These are phyloP conservation scores for Pteronotus mesoamericanus DNA, from an alignment of 2,797 vertebrate species.

Conservation along the genomic window DNA sequence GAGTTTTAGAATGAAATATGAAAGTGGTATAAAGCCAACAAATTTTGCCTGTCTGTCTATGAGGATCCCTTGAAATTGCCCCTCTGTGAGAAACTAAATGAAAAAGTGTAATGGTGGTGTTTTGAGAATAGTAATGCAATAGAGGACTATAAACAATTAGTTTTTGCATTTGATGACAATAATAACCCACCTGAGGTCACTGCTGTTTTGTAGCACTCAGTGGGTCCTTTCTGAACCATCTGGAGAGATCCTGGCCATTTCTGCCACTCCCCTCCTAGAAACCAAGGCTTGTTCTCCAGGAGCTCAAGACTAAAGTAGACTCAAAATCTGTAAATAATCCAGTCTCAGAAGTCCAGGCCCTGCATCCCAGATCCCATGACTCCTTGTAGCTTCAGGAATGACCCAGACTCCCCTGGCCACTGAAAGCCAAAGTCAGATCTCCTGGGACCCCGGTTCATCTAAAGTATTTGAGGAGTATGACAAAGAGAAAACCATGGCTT, in stretches of 20 bases:
- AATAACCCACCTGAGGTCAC: neutral
- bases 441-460: neutral
- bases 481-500: neutral
- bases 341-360: neutral
- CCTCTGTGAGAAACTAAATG: neutral
- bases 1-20: slow-evolving; percentile 37
- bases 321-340: neutral
- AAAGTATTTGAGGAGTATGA: neutral
- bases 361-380: neutral
- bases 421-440: neutral
- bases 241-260: neutral
- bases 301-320: neutral
- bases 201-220: neutral
- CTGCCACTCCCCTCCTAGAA: neutral
- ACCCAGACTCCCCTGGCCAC: neutral
- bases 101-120: neutral
- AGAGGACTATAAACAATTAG: neutral
- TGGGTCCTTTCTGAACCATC: neutral
- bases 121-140: neutral
- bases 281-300: neutral
- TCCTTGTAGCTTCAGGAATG: neutral
- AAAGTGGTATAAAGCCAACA: neutral
- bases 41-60: slow-evolving; percentile 1
- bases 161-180: neutral
- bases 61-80: neutral